Percentiles rank a stretch among this genome's conserved stretches.
Conservation (phyloP, 2,888 invertebrate species). For the Falcaria lacertinaria region DNA sequence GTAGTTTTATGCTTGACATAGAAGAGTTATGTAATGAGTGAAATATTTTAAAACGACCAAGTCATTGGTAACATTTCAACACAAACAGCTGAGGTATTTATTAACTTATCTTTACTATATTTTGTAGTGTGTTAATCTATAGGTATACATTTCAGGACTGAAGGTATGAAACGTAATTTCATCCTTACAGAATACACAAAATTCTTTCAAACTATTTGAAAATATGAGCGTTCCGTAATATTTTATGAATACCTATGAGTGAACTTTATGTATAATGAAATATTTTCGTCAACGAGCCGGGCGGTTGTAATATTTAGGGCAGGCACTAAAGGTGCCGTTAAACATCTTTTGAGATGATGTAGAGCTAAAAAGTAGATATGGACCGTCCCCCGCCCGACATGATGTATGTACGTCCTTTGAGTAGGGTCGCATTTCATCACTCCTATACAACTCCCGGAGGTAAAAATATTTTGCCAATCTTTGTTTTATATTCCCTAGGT, state of each 20-base stretch:
- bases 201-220: constrained; percentile 30
- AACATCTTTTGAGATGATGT: constrained; percentile 28
- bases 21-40: no score
- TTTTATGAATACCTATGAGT: constrained; percentile 43
- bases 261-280: constrained; percentile 37
- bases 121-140: no score
- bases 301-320: constrained; percentile 20
- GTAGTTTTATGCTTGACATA: not conserved
- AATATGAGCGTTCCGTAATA: constrained; percentile 28
- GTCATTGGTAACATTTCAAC: no score
- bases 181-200: constrained; percentile 26
- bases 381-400: constrained; percentile 25
- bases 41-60: no score
- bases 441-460: constrained; percentile 29
- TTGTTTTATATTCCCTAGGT: constrained; percentile 22
- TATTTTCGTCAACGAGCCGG: constrained; percentile 34
- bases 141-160: no score
- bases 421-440: constrained; percentile 40
- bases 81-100: no score
- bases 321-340: constrained; percentile 22
- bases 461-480: constrained; percentile 26
- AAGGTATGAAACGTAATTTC: constrained; percentile 10
- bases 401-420: constrained; percentile 31
- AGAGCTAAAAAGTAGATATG: constrained; percentile 23
- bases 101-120: no score